Percentiles rank a stretch among this genome's conserved stretches.
These are phyloP conservation scores for Cydia pomonella DNA, from an alignment of 1,140 invertebrate genomes.

Conservation along the genomic window DNA sequence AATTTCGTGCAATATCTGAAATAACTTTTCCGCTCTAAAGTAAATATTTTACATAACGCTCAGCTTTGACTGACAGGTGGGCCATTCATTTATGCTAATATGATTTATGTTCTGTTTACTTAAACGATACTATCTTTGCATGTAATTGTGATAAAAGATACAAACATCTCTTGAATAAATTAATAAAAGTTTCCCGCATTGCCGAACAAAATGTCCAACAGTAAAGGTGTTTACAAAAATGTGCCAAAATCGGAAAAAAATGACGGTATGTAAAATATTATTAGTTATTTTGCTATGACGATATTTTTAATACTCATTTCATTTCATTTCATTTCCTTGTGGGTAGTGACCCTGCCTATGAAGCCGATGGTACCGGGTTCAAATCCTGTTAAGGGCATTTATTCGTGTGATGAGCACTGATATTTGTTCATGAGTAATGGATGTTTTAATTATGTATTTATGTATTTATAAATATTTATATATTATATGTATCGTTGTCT, in stretches of 20 bases:
- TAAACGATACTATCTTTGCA: not conserved
- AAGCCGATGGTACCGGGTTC: too few species aligned
- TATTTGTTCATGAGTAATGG: too few species aligned
- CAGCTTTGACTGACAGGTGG: not conserved
- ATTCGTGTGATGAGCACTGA: too few species aligned
- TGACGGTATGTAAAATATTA: constrained; percentile 34
- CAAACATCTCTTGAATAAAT: not conserved
- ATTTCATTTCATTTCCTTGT: too few species aligned
- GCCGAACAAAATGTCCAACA: not conserved
- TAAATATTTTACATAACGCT: not conserved
- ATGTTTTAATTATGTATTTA: too few species aligned
- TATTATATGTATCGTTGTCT: too few species aligned
- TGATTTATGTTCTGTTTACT: not conserved
- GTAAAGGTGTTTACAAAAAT: constrained; percentile 52
- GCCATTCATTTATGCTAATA: not conserved
- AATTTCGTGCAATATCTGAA: not conserved
- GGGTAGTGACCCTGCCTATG: too few species aligned
- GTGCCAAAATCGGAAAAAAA: constrained; percentile 41
- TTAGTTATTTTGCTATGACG: too few species aligned
- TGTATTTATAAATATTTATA: too few species aligned
- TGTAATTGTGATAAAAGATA: not conserved
- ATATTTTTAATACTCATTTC: not conserved
- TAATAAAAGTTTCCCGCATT: not conserved
- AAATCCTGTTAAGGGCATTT: too few species aligned
- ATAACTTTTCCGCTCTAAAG: not conserved